A percentile compares a stretch with the other conserved stretches of the same genome.
Evolutionary conservation across 2,113 vertebrate genomes (phyloP).

Genomic region (Chlamydotis undulata): DNA sequence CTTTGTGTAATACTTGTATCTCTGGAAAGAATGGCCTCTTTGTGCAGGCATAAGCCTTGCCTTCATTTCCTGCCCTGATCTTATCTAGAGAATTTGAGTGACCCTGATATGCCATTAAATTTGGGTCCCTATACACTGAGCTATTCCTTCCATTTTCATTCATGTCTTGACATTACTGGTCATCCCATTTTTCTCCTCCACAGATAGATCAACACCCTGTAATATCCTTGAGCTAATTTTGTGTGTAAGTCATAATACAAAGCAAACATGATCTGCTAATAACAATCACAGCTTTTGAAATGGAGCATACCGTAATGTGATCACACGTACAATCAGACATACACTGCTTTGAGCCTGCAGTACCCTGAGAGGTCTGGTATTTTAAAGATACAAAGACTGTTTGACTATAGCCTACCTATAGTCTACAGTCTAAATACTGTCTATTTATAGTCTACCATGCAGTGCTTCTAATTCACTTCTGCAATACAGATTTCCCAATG

Average conservation of each 20-base stretch:
- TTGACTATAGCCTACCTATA: background rate
- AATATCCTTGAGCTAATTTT: constrained; percentile 26
- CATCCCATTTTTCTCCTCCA: constrained; percentile 1
- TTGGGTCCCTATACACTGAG: background rate
- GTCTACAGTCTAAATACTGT: background rate
- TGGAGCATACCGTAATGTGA: background rate
- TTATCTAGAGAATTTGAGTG: constrained; percentile 58
- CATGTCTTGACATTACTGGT: background rate
- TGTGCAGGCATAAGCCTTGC: constrained; percentile 50
- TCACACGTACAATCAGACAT: background rate
- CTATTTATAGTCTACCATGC: background rate
- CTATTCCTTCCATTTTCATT: background rate
- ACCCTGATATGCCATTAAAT: constrained; percentile 37
- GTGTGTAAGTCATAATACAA: background rate
- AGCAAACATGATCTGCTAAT: background rate
- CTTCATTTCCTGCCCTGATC: constrained; percentile 58
- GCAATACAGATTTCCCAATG: background rate
- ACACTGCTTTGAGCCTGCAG: background rate
- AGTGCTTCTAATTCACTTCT: background rate
- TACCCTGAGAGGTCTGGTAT: background rate
- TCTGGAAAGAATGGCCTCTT: constrained; percentile 46
- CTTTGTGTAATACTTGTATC: constrained; percentile 18
- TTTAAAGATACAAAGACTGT: background rate
- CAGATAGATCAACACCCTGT: constrained; percentile 26
- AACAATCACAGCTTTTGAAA: constrained; percentile 3